A percentile compares a stretch with the other conserved stretches of the same genome.
phyloP scores from a whole-genome alignment of 2,113 vertebrate species.

The Saccopteryx leptura region DNA sequence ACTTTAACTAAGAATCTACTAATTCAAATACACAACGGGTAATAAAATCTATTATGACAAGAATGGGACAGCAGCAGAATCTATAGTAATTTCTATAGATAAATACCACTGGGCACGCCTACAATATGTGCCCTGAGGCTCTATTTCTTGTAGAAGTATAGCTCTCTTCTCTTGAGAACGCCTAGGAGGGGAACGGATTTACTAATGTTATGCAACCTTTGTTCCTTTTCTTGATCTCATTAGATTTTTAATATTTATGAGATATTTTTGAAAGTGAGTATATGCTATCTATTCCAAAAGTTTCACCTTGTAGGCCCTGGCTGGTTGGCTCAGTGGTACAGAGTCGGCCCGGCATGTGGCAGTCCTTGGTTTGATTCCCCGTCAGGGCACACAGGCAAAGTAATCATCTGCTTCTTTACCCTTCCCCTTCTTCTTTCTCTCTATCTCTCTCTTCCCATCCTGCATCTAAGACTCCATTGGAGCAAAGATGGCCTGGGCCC shows the following conservation, averaged over 20 bases:
- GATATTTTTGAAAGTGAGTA: background rate
- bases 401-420: too few species aligned
- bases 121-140: accelerated
- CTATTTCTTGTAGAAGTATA: background rate
- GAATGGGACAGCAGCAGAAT: background rate
- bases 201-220: background rate
- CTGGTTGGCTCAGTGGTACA: too few species aligned
- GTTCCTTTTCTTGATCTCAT: background rate
- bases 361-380: too few species aligned
- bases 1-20: background rate
- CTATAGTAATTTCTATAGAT: background rate
- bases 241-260: background rate
- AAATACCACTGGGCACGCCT: background rate
- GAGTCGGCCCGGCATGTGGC: too few species aligned
- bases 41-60: background rate
- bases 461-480: too few species aligned
- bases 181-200: background rate
- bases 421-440: too few species aligned
- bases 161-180: background rate
- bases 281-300: background rate
- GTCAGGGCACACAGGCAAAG: too few species aligned
- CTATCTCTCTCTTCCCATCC: too few species aligned
- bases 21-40: background rate
- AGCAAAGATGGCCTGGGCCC: too few species aligned
- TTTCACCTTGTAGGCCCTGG: background rate